phyloP scores from a whole-genome alignment of 2,113 vertebrate species.

The Pollachius pollachius region DNA sequence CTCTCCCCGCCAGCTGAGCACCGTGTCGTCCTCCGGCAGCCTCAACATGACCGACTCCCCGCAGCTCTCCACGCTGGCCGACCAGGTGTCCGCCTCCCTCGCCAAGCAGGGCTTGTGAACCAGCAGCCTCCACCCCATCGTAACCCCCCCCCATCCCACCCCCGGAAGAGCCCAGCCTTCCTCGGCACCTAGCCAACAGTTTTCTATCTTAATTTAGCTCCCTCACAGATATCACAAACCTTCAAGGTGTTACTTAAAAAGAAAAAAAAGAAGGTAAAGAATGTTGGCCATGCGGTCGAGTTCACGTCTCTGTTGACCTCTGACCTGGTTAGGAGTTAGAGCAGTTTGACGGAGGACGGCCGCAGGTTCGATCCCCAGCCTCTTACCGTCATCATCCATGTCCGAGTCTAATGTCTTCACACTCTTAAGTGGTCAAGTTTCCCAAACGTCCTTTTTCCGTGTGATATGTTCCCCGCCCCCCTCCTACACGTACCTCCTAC shows the following conservation, averaged over 20 bases:
- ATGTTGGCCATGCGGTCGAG: conserved; percentile 29
- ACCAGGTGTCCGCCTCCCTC: conserved; percentile 95
- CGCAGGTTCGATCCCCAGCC: neutral
- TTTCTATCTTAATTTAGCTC: conserved; percentile 4
- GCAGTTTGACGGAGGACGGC: conserved; percentile 22
- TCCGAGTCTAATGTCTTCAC: conserved; percentile 18
- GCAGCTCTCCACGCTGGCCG: conserved; percentile 94
- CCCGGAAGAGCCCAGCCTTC: conserved; percentile 11
- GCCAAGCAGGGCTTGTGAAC: conserved; percentile 98
- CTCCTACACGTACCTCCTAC: no score
- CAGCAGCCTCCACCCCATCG: conserved; percentile 2
- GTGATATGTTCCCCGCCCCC: no score
- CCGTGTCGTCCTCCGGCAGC: conserved; percentile 95
- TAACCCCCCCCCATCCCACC: conserved; percentile 68
- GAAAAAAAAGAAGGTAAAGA: conserved; percentile 7
- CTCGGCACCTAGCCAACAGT: no score
- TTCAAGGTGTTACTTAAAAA: conserved; percentile 46
- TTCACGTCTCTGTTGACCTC: conserved; percentile 44
- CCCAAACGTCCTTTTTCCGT: no score
- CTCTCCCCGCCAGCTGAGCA: conserved; percentile 92
- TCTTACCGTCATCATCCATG: neutral
- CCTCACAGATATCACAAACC: conserved; percentile 51
- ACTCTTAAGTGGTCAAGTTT: neutral
- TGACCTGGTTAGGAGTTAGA: conserved; percentile 47
- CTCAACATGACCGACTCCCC: conserved; percentile 94